Evolutionary conservation across 2,888 invertebrate species (phyloP).

Genomic region (Dolomedes plantarius): DNA sequence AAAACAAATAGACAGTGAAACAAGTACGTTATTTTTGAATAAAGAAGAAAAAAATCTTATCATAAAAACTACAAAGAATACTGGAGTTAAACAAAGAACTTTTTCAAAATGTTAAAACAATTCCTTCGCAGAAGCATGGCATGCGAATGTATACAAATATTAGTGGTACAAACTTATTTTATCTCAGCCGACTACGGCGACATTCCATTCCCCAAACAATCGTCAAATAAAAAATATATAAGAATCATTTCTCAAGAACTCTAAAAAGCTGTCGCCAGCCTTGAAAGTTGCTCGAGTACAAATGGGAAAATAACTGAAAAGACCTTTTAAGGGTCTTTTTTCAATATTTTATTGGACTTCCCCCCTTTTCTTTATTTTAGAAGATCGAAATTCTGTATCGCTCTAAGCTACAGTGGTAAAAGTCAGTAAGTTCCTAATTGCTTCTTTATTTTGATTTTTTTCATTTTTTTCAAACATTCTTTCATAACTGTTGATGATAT

Average conservation of each 20-base stretch:
- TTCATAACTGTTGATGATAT: too few species aligned
- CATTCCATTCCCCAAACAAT: too few species aligned
- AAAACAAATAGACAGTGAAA: not conserved
- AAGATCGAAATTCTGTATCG: too few species aligned
- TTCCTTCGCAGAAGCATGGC: too few species aligned
- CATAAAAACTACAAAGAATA: not conserved
- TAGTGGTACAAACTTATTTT: not conserved
- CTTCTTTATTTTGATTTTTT: too few species aligned
- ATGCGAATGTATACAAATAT: not conserved
- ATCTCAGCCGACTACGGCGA: too few species aligned
- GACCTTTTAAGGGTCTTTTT: conserved; percentile 34
- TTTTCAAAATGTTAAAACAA: too few species aligned
- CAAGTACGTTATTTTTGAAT: not conserved
- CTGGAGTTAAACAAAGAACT: too few species aligned
- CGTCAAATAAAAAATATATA: not conserved
- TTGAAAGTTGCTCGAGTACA: conserved; percentile 20
- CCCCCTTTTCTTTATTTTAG: not conserved
- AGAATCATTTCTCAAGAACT: conserved; percentile 24
- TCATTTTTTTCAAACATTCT: too few species aligned
- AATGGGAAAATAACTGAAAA: conserved; percentile 41
- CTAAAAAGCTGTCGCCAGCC: conserved; percentile 11
- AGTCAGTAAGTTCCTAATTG: too few species aligned
- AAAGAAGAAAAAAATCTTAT: not conserved
- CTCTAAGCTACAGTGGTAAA: too few species aligned
- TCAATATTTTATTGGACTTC: conserved; percentile 39